Percentiles rank a stretch among this genome's conserved stretches.
Conservation (phyloP, 2,888 invertebrate genomes). For the Tachina fera region DNA sequence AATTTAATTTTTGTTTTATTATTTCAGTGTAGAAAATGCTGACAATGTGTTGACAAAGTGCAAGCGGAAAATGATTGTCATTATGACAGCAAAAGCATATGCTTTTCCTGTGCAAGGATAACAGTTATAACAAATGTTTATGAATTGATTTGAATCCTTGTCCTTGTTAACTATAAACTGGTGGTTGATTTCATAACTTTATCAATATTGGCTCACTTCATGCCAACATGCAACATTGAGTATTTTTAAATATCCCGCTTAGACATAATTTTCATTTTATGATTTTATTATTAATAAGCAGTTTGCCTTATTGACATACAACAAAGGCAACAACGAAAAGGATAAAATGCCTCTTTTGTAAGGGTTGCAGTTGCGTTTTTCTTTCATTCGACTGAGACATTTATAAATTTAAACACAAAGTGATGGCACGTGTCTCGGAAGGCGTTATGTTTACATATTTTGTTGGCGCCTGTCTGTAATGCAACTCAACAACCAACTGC, state of each 20-base stretch:
- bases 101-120: conserved; percentile 55
- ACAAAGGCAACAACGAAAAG: conserved; percentile 52
- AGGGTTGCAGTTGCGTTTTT: conserved; percentile 48
- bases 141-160: conserved; percentile 31
- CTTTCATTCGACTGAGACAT: conserved; percentile 29
- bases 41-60: conserved; percentile 75
- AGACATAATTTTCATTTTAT: conserved; percentile 63
- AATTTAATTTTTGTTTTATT: conserved; percentile 21
- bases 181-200: conserved; percentile 72
- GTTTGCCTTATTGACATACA: conserved; percentile 68
- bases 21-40: conserved; percentile 52
- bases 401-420: conserved; percentile 70
- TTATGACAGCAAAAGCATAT: conserved; percentile 62
- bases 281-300: conserved; percentile 71
- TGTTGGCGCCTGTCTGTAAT: conserved; percentile 62
- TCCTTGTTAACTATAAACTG: conserved; percentile 27
- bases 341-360: conserved; percentile 59
- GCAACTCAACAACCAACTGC: conserved; percentile 24
- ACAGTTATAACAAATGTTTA: conserved; percentile 18
- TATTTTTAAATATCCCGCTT: conserved; percentile 24
- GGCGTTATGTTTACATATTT: conserved; percentile 81
- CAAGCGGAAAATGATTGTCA: conserved; percentile 72
- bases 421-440: conserved; percentile 77
- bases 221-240: conserved; percentile 5
- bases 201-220: conserved; percentile 58